Base-by-base conservation (phyloP, 2,888 invertebrate genomes). In the Lagria hirta region DNA sequence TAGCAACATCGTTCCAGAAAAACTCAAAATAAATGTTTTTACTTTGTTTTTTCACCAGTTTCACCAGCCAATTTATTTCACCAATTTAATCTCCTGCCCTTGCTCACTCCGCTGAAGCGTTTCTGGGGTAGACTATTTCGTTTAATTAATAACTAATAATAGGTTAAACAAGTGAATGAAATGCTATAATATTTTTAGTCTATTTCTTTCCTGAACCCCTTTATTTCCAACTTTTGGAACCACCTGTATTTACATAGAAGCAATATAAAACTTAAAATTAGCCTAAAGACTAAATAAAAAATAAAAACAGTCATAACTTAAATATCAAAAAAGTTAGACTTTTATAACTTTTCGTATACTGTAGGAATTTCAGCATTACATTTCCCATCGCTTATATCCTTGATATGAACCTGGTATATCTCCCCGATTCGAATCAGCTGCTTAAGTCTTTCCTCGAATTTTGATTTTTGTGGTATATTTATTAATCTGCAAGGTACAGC, bases 341-440 rank as follows among this genome's bases (percentile, higher is more conserved):
- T 21, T 11, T 12, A 5, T 11, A 3, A 40, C 20, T 30, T 40
- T 10, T 40, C 3, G 15, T 30, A 29, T 12, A 40, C 40, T 2
- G 13, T 11, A 2, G 37, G 37, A 3, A 37, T 18, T 28, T 28
- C 37, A 1, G 34, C 34, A 8, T 33, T 6, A 10, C 12, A 41
- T 34, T 41, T 41, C 1, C 41, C 41, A 5, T 23, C 41, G 8
- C 10, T 24, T 8, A 41, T 23, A 2, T 8, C 8, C 12, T 33
- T 33, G 3, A 41, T 20, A 7, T 33, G 27, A n/a, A 26, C 23
- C 5, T 26, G 18, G 15, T 29, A 41, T 2, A 41, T 12, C n/a
- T 33, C 41, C 14, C 30, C 30, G 3, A 27, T 13, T 7, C 26
- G 14, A 4, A 40, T 17, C 4, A 23, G 10, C 2, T 40, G 16